Percentiles rank a stretch among this genome's conserved stretches.
Conservation (phyloP, 2,888 invertebrate genomes). For the Cerceris rybyensis region DNA sequence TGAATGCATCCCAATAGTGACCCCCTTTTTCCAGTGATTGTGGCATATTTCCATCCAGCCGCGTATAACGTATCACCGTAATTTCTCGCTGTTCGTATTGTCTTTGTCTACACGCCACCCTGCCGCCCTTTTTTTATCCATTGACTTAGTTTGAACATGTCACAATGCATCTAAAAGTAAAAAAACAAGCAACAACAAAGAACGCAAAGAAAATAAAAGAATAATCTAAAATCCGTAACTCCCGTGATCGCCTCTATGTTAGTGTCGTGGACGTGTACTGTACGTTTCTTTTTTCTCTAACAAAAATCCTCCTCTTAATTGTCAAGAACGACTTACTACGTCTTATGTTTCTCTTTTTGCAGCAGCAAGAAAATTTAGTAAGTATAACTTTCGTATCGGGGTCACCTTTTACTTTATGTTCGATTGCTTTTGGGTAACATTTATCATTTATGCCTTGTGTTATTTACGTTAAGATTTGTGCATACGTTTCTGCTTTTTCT, state of each 20-base stretch:
- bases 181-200: not conserved
- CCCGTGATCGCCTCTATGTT: not conserved
- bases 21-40: conserved; percentile 63
- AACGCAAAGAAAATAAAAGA: not conserved
- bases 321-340: conserved; percentile 51
- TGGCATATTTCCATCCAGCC: conserved; percentile 73
- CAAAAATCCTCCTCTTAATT: conserved; percentile 18
- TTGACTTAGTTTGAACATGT: not conserved
- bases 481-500: not conserved
- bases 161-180: not conserved
- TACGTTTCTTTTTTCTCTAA: not conserved
- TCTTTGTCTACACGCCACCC: conserved; percentile 24
- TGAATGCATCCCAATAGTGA: conserved; percentile 72
- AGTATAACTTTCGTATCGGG: conserved; percentile 81
- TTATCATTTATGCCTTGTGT: conserved; percentile 43
- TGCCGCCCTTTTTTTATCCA: conserved; percentile 15
- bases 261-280: conserved; percentile 11
- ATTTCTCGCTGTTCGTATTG: conserved; percentile 50
- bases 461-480: conserved; percentile 16
- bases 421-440: conserved; percentile 49
- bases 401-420: conserved; percentile 50
- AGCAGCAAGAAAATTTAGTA: conserved; percentile 87
- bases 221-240: conserved; percentile 19
- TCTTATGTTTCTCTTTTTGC: conserved; percentile 82
- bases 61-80: conserved; percentile 43